Evolutionary conservation across 2,113 vertebrate species (phyloP).

Genomic region (Bubalus kerabau): DNA sequence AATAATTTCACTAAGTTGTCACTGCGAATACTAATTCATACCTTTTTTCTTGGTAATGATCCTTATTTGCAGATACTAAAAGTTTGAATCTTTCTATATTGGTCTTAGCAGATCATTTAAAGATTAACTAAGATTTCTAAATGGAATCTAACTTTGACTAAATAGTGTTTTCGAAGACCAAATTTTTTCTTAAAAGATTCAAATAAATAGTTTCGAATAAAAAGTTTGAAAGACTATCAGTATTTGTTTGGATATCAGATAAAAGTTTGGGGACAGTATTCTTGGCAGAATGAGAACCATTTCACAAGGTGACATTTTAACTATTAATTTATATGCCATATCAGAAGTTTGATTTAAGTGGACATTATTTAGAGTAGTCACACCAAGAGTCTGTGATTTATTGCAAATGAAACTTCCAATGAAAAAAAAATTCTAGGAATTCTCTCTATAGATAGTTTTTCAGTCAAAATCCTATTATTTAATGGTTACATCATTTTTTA

Average conservation of each 20-base stretch:
- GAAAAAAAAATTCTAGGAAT: background rate
- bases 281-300: background rate
- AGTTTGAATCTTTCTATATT: background rate
- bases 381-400: background rate
- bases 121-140: background rate
- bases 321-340: background rate
- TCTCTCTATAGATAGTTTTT: background rate
- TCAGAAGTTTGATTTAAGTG: background rate
- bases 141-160: background rate
- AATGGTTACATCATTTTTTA: background rate
- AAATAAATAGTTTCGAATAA: background rate
- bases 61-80: background rate
- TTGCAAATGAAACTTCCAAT: background rate
- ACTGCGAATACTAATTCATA: background rate
- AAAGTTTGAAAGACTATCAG: background rate
- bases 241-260: background rate
- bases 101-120: background rate
- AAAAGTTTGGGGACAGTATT: background rate
- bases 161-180: slow-evolving; percentile 1
- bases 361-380: background rate
- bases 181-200: background rate
- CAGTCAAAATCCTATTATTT: background rate
- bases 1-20: background rate
- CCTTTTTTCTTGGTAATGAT: background rate
- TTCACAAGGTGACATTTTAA: background rate